Evolutionary conservation across 37 sponge, comb jelly and placozoan genomes (phyloP).

Genomic region (Geodia barretti): DNA sequence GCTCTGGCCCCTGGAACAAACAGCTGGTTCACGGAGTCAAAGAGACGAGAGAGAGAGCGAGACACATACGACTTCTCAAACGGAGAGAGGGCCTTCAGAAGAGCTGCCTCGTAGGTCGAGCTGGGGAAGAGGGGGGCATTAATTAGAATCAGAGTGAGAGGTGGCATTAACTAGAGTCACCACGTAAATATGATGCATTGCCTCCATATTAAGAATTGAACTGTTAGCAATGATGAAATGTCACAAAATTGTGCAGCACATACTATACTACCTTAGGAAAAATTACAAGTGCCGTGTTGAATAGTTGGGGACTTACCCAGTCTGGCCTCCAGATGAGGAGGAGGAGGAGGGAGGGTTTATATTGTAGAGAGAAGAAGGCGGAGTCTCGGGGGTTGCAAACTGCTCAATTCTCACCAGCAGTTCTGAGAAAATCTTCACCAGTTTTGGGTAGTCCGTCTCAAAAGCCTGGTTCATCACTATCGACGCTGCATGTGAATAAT

Average conservation of each 20-base stretch:
- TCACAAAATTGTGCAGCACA: too few species aligned
- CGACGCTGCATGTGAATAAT: constrained; percentile 50
- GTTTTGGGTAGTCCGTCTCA: constrained; percentile 91
- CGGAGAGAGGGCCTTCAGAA: constrained; percentile 72
- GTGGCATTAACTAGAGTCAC: too few species aligned
- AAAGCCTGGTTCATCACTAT: constrained; percentile 80
- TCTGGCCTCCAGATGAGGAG: too few species aligned
- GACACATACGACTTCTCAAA: constrained; percentile 92
- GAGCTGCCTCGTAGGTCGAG: constrained; percentile 45
- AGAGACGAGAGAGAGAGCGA: constrained; percentile 77
- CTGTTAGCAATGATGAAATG: too few species aligned
- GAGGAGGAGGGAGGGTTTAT: too few species aligned
- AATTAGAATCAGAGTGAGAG: too few species aligned
- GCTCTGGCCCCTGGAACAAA: constrained; percentile 50
- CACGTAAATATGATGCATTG: too few species aligned
- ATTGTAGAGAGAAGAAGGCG: background rate
- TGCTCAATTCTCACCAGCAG: constrained; percentile 66
- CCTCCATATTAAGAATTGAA: too few species aligned
- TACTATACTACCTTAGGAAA: too few species aligned
- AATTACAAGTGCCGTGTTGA: too few species aligned
- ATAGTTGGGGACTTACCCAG: too few species aligned
- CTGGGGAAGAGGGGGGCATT: too few species aligned
- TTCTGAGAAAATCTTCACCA: constrained; percentile 77
- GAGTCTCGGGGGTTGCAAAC: background rate
- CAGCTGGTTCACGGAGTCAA: constrained; percentile 82